Evolutionary conservation across 2,888 invertebrate species (phyloP).

Genomic region (Drosophila tripunctata): DNA sequence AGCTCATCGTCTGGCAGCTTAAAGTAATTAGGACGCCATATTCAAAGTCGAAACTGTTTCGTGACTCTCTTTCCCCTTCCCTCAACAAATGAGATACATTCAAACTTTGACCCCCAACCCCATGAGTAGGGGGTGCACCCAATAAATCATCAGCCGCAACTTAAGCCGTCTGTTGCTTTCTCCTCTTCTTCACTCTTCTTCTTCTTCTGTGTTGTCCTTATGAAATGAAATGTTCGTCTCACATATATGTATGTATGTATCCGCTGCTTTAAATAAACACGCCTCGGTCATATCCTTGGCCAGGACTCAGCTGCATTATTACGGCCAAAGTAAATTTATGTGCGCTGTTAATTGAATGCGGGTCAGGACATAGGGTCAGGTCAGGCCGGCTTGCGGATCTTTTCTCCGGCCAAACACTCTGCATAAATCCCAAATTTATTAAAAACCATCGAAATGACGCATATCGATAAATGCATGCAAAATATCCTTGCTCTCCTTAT

Average conservation of each 20-base stretch:
- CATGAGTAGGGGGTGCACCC: not conserved
- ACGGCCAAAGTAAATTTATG: constrained; percentile 73
- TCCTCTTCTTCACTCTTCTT: constrained; percentile 17
- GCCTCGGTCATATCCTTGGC: constrained; percentile 43
- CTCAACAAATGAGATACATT: constrained; percentile 1
- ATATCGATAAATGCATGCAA: constrained; percentile 69
- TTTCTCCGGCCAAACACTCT: constrained; percentile 31
- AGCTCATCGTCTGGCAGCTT: constrained; percentile 61
- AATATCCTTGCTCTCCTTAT: constrained; percentile 34
- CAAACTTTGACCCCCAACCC: not conserved
- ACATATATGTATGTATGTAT: constrained; percentile 18
- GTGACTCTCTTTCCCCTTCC: too few species aligned
- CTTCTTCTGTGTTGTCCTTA: constrained; percentile 25
- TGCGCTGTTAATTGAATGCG: constrained; percentile 73
- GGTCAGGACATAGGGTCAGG: constrained; percentile 53
- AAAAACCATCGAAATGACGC: constrained; percentile 43
- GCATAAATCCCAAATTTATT: constrained; percentile 76
- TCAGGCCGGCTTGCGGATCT: constrained; percentile 21
- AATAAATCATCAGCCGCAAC: constrained; percentile 66
- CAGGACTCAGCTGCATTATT: constrained; percentile 75
- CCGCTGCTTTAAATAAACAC: constrained; percentile 71
- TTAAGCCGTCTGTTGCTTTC: constrained; percentile 56
- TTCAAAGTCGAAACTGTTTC: constrained; percentile 24
- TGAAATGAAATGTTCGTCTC: constrained; percentile 33
- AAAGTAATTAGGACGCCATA: constrained; percentile 75